Percentiles rank a stretch among this genome's conserved stretches.
Conservation (phyloP, 1,140 invertebrate species). For the Apis mellifera region DNA sequence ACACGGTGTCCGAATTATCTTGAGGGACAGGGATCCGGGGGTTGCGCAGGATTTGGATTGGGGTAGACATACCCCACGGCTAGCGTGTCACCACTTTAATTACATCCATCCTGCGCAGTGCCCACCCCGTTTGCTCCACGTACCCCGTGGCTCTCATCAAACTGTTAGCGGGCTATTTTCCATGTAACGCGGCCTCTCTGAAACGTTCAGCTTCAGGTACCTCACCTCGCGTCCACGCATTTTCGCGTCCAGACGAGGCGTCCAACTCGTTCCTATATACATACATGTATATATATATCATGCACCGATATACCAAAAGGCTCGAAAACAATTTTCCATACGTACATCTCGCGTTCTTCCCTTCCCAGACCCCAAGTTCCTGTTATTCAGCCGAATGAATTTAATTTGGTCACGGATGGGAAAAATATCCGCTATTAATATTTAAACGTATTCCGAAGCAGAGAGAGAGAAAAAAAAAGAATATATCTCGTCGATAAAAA, state of each 20-base stretch:
- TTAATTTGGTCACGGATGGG: not conserved
- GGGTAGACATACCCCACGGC: slow-evolving; percentile 74
- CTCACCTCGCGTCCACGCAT: slow-evolving; percentile 46
- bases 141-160: slow-evolving; percentile 69
- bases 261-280: slow-evolving; percentile 40
- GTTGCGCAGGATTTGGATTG: slow-evolving; percentile 71
- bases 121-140: slow-evolving; percentile 54
- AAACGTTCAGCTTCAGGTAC: slow-evolving; percentile 61
- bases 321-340: slow-evolving; percentile 23
- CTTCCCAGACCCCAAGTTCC: not conserved
- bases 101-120: slow-evolving; percentile 75
- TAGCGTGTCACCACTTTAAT: slow-evolving; percentile 78
- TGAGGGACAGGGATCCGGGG: slow-evolving; percentile 71
- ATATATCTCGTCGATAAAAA: too few relatives aligned
- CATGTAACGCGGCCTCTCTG: slow-evolving; percentile 63
- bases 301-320: not conserved
- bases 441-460: slow-evolving; percentile 22
- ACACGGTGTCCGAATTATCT: slow-evolving; percentile 76
- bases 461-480: too few relatives aligned
- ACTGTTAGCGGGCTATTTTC: slow-evolving; percentile 69
- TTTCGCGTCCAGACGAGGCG: slow-evolving; percentile 27
- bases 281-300: not conserved
- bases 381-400: slow-evolving; percentile 17
- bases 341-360: not conserved
- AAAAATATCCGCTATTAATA: slow-evolving; percentile 32